A percentile compares a stretch with the other conserved stretches of the same genome.
Conservation (phyloP, 2,888 invertebrate genomes). For the Drosophila glabriapex region DNA sequence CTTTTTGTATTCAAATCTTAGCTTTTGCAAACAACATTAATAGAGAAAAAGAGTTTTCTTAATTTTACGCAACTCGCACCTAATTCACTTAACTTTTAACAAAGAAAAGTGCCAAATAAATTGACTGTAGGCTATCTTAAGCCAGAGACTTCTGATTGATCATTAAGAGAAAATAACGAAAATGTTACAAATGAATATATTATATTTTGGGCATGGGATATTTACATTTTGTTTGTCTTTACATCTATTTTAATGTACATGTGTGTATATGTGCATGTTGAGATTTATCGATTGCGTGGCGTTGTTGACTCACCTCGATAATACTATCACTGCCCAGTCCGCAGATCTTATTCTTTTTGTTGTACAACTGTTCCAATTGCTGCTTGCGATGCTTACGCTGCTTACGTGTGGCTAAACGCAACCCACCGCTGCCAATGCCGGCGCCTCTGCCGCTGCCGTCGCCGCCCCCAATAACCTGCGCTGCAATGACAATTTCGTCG, state of each 20-base stretch:
- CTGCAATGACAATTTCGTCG: constrained; percentile 79
- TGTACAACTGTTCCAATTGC: constrained; percentile 79
- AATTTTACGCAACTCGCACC: background rate
- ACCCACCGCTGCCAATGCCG: constrained; percentile 60
- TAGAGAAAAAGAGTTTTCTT: background rate
- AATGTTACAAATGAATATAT: background rate
- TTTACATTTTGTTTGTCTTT: background rate
- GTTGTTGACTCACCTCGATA: constrained; percentile 80
- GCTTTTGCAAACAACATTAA: background rate
- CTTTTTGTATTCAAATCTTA: background rate
- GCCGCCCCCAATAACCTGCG: constrained; percentile 54
- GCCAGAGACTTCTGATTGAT: background rate
- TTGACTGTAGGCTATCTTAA: background rate
- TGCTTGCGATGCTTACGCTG: constrained; percentile 62
- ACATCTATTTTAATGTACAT: background rate
- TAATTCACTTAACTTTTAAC: background rate
- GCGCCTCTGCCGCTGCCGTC: constrained; percentile 61
- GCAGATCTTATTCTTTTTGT: constrained; percentile 70
- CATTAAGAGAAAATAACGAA: background rate
- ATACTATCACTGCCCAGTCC: constrained; percentile 82
- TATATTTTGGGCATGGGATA: background rate
- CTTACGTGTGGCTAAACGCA: constrained; percentile 64
- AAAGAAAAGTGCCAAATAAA: background rate
- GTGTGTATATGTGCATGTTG: background rate
- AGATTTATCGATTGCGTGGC: constrained; percentile 22